A percentile compares a stretch with the other conserved stretches of the same genome.
Evolutionary conservation across 2,113 vertebrate genomes (phyloP).

Genomic region (Cyphomyrus discorhynchus): DNA sequence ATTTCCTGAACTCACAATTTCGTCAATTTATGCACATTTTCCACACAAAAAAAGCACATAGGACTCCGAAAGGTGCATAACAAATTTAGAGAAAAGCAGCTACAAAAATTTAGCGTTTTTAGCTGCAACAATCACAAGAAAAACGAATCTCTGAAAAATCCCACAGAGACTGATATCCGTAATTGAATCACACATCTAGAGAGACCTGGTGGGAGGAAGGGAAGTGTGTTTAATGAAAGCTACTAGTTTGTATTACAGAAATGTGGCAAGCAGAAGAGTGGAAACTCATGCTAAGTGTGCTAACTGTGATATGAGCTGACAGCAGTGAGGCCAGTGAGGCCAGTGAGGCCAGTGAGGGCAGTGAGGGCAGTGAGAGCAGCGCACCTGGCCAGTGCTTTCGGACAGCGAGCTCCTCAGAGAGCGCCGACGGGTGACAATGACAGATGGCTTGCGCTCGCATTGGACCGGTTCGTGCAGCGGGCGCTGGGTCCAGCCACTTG

Average conservation of each 20-base stretch:
- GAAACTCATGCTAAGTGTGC: background rate
- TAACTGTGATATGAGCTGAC: background rate
- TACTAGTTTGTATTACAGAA: background rate
- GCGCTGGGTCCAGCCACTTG: constrained; percentile 56
- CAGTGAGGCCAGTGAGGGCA: too few species aligned
- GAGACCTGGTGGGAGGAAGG: background rate
- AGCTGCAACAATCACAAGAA: background rate
- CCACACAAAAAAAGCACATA: background rate
- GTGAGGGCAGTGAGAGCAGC: background rate
- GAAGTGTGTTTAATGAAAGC: background rate
- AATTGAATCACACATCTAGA: background rate
- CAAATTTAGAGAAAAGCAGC: background rate
- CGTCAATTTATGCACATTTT: background rate
- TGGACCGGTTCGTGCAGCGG: constrained; percentile 55
- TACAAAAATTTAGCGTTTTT: background rate
- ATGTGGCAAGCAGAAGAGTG: background rate
- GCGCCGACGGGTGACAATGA: constrained; percentile 86
- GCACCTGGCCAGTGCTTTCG: constrained; percentile 74
- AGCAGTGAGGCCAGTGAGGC: background rate
- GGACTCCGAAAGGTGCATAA: background rate
- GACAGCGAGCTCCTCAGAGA: constrained; percentile 71
- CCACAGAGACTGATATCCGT: background rate
- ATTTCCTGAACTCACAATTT: background rate
- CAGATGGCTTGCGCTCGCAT: constrained; percentile 76
- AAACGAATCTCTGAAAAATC: background rate